phyloP scores from a whole-genome alignment of 2,797 vertebrate genomes.

The Buphagus erythrorhynchus region DNA sequence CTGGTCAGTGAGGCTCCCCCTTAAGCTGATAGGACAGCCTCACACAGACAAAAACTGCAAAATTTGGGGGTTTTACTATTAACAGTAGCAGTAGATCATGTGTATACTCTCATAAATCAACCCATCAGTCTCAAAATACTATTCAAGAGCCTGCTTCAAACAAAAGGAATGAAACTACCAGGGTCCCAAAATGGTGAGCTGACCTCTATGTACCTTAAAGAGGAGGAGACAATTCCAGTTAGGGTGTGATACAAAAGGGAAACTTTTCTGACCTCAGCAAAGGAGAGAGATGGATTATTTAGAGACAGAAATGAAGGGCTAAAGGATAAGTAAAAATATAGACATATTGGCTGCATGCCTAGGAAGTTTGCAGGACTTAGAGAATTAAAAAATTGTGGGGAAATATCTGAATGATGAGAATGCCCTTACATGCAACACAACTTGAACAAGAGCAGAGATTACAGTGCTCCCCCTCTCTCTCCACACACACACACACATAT shows the following conservation, averaged over 20 bases:
- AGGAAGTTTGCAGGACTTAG: not conserved
- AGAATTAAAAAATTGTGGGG: not conserved
- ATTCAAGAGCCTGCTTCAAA: not conserved
- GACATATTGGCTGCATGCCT: not conserved
- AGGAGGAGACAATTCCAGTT: not conserved
- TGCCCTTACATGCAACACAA: not conserved
- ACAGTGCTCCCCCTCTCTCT: not conserved
- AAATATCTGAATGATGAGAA: not conserved
- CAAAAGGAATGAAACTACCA: not conserved
- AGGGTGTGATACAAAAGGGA: not conserved
- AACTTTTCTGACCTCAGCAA: not conserved
- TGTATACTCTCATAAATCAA: not conserved
- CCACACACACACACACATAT: accelerated
- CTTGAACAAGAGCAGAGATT: not conserved
- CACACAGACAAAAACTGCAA: not conserved
- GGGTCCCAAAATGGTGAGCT: not conserved
- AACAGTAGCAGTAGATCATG: not conserved
- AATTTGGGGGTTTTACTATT: not conserved
- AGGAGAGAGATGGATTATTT: not conserved
- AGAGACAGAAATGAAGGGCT: not conserved
- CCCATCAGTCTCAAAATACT: not conserved
- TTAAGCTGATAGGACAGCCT: not conserved
- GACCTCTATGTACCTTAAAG: not conserved
- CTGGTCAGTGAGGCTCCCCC: not conserved
- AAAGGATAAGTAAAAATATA: not conserved